Evolutionary conservation across 1,140 invertebrate species (phyloP).

Genomic region (Microplitis demolitor): DNA sequence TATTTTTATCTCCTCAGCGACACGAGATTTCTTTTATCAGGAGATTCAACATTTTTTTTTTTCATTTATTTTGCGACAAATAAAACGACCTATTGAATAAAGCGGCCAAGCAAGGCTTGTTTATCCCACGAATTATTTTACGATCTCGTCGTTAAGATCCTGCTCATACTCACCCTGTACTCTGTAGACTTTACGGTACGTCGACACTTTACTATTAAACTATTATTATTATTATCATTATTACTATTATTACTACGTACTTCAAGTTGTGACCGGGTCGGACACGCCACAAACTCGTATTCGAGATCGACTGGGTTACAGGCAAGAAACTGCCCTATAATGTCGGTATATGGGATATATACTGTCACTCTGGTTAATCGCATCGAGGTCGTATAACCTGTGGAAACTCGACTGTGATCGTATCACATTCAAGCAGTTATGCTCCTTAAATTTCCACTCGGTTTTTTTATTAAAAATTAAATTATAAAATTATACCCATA

Average conservation of each 20-base stretch:
- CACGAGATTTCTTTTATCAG: too few relatives aligned
- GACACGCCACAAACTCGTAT: conserved; percentile 2
- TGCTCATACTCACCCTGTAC: too few relatives aligned
- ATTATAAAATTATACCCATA: too few relatives aligned
- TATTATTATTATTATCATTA: not conserved
- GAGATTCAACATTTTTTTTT: not conserved
- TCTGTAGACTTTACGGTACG: conserved; percentile 9
- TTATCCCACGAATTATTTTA: conserved; percentile 26
- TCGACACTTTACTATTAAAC: conserved; percentile 3
- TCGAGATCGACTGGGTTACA: conserved; percentile 3
- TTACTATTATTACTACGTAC: too few relatives aligned
- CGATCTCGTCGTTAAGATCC: conserved; percentile 17
- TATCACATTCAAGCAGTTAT: not conserved
- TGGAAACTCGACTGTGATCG: conserved; percentile 11
- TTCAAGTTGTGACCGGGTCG: not conserved
- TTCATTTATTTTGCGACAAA: not conserved
- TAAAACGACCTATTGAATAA: not conserved
- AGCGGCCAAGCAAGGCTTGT: not conserved
- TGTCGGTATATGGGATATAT: conserved; percentile 1
- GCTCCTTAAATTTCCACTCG: not conserved
- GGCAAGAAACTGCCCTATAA: conserved; percentile 27
- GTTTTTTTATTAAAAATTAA: too few relatives aligned
- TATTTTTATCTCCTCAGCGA: too few relatives aligned
- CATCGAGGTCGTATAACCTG: conserved; percentile 10
- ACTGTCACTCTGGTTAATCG: conserved; percentile 5